These are phyloP conservation scores for Dicranocentrus wangi DNA, from an alignment of 2,888 invertebrate species.

Conservation along the genomic window DNA sequence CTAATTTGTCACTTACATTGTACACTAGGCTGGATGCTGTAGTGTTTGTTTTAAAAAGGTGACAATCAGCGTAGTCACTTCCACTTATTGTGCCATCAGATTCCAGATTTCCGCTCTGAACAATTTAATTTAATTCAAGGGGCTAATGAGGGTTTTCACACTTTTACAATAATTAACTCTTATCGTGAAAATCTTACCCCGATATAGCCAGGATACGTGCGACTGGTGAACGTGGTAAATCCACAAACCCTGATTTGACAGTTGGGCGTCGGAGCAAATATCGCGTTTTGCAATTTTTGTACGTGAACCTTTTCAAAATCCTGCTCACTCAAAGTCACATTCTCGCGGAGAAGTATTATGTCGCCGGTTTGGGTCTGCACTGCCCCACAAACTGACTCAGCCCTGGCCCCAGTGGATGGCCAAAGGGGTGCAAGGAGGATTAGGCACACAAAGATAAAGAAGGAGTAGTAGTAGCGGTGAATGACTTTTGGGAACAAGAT, in stretches of 20 bases:
- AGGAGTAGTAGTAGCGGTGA: background rate
- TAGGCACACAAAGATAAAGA: background rate
- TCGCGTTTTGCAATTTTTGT: slow-evolving; percentile 17
- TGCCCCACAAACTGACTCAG: slow-evolving; percentile 28
- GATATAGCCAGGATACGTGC: background rate
- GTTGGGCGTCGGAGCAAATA: slow-evolving; percentile 1
- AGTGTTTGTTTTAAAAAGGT: background rate
- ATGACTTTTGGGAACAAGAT: too few relatives aligned
- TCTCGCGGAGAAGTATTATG: background rate
- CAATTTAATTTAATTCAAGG: too few relatives aligned
- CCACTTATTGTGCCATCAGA: slow-evolving; percentile 4
- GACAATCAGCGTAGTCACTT: slow-evolving; percentile 33
- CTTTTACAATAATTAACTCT: background rate
- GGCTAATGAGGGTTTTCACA: too few relatives aligned
- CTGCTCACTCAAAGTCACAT: background rate
- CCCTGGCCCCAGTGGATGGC: background rate
- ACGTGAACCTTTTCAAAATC: slow-evolving; percentile 28
- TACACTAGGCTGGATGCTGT: background rate
- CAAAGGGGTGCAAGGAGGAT: background rate
- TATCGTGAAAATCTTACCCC: slow-evolving; percentile 30
- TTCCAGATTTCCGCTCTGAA: background rate
- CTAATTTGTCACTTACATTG: background rate
- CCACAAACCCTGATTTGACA: slow-evolving; percentile 46
- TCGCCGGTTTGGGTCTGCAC: background rate
- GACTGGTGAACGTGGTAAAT: slow-evolving; percentile 13